phyloP scores from a whole-genome alignment of 2,113 vertebrate genomes.

The Crotalus horridus region DNA sequence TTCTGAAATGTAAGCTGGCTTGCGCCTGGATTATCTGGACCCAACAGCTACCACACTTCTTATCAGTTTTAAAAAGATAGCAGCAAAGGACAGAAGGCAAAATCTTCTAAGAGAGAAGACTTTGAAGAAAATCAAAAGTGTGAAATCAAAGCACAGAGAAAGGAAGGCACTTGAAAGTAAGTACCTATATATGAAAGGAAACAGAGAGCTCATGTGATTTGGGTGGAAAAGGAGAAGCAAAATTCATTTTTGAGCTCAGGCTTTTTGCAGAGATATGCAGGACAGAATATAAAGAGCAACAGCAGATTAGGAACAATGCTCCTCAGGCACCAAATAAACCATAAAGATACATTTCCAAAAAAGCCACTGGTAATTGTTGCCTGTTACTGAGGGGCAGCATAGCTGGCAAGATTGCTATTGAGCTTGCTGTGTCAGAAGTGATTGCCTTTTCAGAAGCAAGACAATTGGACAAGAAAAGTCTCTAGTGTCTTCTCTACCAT shows the following conservation, averaged over 20 bases:
- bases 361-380: slow-evolving; percentile 1
- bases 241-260: slow-evolving; percentile 18
- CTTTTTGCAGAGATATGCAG: not conserved
- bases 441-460: slow-evolving; percentile 35
- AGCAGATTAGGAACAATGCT: not conserved
- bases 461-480: slow-evolving; percentile 1
- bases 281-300: not conserved
- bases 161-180: not conserved
- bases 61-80: not conserved
- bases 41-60: not conserved
- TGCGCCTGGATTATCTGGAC: not conserved
- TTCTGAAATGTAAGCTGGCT: not conserved
- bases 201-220: not conserved
- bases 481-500: not conserved
- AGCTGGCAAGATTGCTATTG: slow-evolving; percentile 15
- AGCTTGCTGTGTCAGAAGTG: slow-evolving; percentile 32
- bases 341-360: slow-evolving; percentile 17
- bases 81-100: not conserved
- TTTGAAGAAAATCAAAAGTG: not conserved
- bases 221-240: not conserved
- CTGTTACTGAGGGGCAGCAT: slow-evolving; percentile 16
- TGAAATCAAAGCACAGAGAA: not conserved
- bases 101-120: not conserved
- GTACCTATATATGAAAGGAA: not conserved
- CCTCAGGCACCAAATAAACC: not conserved